A percentile compares a stretch with the other conserved stretches of the same genome.
phyloP scores from a whole-genome alignment of 1,140 invertebrate genomes.

The Colletes latitarsis region DNA sequence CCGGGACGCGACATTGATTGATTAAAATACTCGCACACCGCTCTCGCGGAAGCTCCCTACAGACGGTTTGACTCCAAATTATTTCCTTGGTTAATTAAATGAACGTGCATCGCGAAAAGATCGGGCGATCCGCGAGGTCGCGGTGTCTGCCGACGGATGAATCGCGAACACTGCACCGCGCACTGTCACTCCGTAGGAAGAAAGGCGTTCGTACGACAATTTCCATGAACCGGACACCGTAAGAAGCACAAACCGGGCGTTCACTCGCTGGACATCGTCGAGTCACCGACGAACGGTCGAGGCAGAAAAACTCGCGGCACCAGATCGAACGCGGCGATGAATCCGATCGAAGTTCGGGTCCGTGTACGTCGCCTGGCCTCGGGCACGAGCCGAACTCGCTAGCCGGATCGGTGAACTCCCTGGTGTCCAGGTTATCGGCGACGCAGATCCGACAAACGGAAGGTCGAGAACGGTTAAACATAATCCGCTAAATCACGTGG shows the following conservation, averaged over 20 bases:
- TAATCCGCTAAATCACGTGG: conserved; percentile 63
- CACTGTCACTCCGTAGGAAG: not conserved
- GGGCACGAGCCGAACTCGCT: conserved; percentile 41
- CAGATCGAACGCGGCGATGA: conserved; percentile 17
- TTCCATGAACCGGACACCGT: conserved; percentile 28
- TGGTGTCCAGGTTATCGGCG: conserved; percentile 36
- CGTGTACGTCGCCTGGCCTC: not conserved
- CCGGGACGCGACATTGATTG: conserved; percentile 5
- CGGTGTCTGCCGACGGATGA: not conserved
- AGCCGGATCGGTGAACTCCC: conserved; percentile 9
- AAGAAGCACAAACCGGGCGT: conserved; percentile 6
- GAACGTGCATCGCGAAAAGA: not conserved
- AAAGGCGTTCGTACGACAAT: conserved; percentile 39
- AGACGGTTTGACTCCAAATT: not conserved
- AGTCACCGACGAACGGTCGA: conserved; percentile 3
- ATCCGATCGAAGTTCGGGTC: not conserved
- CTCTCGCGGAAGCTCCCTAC: not conserved
- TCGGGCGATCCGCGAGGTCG: not conserved
- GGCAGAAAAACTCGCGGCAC: conserved; percentile 27
- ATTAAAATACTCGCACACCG: not conserved
- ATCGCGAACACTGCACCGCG: not conserved
- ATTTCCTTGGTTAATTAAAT: not conserved
- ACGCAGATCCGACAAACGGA: conserved; percentile 54
- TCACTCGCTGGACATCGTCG: conserved; percentile 8
- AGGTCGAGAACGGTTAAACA: conserved; percentile 34